phyloP scores from a whole-genome alignment of 2,113 vertebrate species.

The Procavia capensis region DNA sequence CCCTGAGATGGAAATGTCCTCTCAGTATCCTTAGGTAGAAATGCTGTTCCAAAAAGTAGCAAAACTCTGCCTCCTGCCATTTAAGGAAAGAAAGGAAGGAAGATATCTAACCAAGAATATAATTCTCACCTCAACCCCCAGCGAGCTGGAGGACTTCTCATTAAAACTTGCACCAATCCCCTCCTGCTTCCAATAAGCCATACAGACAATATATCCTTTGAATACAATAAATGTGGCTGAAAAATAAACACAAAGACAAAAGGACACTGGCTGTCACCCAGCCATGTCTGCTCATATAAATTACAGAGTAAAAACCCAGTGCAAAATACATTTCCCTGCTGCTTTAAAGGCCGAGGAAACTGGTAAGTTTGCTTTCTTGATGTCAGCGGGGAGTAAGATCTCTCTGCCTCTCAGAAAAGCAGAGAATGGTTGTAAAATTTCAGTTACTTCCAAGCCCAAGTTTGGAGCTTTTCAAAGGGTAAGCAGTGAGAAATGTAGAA shows the following conservation, averaged over 20 bases:
- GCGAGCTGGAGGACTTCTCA: constrained; percentile 34
- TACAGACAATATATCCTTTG: constrained; percentile 78
- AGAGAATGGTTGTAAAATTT: background rate
- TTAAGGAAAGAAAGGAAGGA: constrained; percentile 60
- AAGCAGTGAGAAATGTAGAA: background rate
- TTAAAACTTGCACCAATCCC: constrained; percentile 61
- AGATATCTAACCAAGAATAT: constrained; percentile 3
- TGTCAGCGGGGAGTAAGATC: background rate
- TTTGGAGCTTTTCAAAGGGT: background rate
- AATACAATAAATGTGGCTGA: constrained; percentile 80
- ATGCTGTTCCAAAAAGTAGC: constrained; percentile 77
- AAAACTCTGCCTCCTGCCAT: constrained; percentile 78
- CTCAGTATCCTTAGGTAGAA: constrained; percentile 69
- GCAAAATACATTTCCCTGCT: constrained; percentile 70
- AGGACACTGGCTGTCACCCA: constrained; percentile 85
- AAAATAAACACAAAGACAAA: constrained; percentile 88
- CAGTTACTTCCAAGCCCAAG: background rate
- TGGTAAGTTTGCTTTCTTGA: constrained; percentile 44
- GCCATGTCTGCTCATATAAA: constrained; percentile 84
- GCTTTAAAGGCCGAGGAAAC: constrained; percentile 68
- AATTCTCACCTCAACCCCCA: constrained; percentile 46
- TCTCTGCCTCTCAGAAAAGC: background rate
- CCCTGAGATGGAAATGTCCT: constrained; percentile 41
- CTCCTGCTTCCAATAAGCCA: constrained; percentile 71
- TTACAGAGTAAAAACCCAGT: constrained; percentile 83